A percentile compares a stretch with the other conserved stretches of the same genome.
These are phyloP conservation scores for Psilopsiagon aurifrons DNA, from an alignment of 2,113 vertebrate species.

Conservation along the genomic window DNA sequence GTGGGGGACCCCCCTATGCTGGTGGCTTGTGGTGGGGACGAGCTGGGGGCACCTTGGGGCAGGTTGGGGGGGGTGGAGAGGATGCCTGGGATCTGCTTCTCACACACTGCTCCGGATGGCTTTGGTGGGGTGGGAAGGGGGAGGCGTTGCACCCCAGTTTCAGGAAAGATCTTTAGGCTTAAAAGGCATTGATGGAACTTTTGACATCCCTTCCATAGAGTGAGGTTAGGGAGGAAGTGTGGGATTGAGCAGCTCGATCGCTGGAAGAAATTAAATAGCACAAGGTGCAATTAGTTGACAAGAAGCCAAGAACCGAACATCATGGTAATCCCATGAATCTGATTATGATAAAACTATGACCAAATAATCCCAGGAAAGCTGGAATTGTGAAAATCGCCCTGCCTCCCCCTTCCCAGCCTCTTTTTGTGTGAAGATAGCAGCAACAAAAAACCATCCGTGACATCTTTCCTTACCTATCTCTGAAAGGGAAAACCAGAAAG, in stretches of 20 bases:
- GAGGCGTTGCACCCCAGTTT: neutral
- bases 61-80: neutral
- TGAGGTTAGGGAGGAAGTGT: neutral
- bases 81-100: neutral
- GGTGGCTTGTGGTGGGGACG: accelerated
- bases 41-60: neutral
- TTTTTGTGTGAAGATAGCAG: slow-evolving; percentile 15
- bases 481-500: slow-evolving; percentile 34
- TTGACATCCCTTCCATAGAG: slow-evolving; percentile 22
- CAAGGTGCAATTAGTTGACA: slow-evolving; percentile 43
- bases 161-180: slow-evolving; percentile 48
- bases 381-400: slow-evolving; percentile 24
- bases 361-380: slow-evolving; percentile 32
- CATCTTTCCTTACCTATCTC: slow-evolving; percentile 21
- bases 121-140: slow-evolving; percentile 29
- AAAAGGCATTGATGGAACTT: slow-evolving; percentile 30
- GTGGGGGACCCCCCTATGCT: neutral
- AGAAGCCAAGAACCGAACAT: slow-evolving; percentile 18
- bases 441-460: slow-evolving; percentile 1
- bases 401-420: slow-evolving; percentile 37
- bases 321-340: slow-evolving; percentile 32
- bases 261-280: slow-evolving; percentile 6
- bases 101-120: neutral
- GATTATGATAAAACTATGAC: neutral
- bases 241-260: slow-evolving; percentile 41